Conservation (phyloP, 2,113 vertebrate species). For the Oenanthe melanoleuca region DNA sequence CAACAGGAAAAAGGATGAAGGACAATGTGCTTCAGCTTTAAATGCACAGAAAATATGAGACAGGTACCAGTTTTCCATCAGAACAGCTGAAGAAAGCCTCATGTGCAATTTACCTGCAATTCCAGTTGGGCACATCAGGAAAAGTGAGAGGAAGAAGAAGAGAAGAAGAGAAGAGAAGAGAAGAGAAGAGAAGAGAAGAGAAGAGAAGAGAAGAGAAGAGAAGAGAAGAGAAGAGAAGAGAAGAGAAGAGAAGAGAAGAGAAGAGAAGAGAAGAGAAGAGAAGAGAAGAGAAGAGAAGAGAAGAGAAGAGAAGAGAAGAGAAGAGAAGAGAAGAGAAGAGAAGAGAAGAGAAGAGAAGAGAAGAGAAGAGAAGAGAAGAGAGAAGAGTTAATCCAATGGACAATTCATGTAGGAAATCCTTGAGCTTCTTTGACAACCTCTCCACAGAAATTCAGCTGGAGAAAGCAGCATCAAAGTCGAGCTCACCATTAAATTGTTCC, state of each 20-base stretch:
- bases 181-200: no score
- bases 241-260: no score
- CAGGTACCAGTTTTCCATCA: not conserved
- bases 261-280: no score
- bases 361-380: no score
- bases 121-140: not conserved
- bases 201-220: no score
- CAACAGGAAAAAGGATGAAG: not conserved
- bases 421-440: not conserved
- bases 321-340: no score
- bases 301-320: no score
- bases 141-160: not conserved
- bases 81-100: not conserved
- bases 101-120: not conserved
- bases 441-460: not conserved
- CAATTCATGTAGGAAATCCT: rapidly evolving
- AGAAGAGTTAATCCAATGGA: not conserved
- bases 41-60: not conserved
- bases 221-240: no score
- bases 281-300: no score
- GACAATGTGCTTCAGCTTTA: not conserved
- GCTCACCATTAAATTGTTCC: not conserved
- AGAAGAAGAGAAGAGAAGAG: no score
- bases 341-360: no score
- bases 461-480: not conserved